Conservation (phyloP, 2,113 vertebrate species). For the Todiramphus saurophagus region DNA sequence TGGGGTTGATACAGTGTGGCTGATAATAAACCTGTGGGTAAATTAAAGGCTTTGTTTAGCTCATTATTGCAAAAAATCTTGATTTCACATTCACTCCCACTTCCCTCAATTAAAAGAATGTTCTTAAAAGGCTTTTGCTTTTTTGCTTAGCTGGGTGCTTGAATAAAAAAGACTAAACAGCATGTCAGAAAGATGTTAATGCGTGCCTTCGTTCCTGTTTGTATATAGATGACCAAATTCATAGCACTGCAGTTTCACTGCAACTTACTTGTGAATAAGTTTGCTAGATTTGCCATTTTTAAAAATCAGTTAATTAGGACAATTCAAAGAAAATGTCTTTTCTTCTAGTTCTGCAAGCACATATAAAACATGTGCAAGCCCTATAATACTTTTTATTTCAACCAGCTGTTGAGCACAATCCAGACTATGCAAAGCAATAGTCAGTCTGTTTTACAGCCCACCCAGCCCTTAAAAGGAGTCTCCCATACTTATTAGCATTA, state of each 20-base stretch:
- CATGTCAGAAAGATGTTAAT: background rate
- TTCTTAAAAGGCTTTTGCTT: background rate
- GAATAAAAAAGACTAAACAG: background rate
- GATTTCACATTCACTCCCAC: slow-evolving; percentile 45
- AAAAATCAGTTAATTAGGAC: background rate
- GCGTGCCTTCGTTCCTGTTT: background rate
- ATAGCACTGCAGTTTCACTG: background rate
- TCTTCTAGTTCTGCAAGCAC: background rate
- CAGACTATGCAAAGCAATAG: background rate
- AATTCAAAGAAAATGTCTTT: slow-evolving; percentile 30
- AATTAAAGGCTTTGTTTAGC: slow-evolving; percentile 32
- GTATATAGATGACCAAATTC: slow-evolving; percentile 23
- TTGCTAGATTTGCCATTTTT: background rate
- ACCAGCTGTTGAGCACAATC: background rate
- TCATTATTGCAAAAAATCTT: background rate
- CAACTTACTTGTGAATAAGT: background rate
- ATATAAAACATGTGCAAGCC: background rate
- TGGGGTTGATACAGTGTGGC: background rate
- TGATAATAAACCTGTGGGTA: slow-evolving; percentile 19
- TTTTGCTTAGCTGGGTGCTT: slow-evolving; percentile 20
- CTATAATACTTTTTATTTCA: background rate
- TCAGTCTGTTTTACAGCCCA: background rate
- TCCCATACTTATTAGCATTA: background rate
- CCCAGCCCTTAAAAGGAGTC: background rate
- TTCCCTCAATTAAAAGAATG: slow-evolving; percentile 39